A percentile compares a stretch with the other conserved stretches of the same genome.
Evolutionary conservation across 37 sponge, comb jelly and placozoan species (phyloP).

Genomic region (Cladorhizidae sp.): DNA sequence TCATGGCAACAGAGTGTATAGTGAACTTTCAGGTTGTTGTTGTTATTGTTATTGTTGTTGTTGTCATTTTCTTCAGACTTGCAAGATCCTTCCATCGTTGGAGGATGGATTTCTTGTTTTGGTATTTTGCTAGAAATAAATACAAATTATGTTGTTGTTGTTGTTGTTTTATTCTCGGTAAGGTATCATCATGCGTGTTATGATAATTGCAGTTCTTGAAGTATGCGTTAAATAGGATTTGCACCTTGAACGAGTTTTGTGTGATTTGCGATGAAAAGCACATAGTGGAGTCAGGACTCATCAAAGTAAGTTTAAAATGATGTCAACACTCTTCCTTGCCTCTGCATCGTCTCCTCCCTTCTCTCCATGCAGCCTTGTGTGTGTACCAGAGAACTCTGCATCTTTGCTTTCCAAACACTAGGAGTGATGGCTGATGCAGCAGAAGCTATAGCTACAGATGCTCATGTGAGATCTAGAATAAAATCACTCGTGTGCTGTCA

Average conservation of each 20-base stretch:
- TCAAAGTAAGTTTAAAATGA: conserved; percentile 40
- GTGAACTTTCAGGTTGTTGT: too few species aligned
- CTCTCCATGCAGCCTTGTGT: conserved; percentile 68
- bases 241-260: conserved; percentile 83
- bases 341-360: too few species aligned
- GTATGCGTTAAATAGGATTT: conserved; percentile 69
- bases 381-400: conserved; percentile 80
- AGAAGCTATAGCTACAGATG: conserved; percentile 74
- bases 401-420: conserved; percentile 86
- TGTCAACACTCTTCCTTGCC: not conserved
- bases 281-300: conserved; percentile 54
- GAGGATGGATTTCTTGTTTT: conserved; percentile 68
- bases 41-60: too few species aligned
- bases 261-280: conserved; percentile 91
- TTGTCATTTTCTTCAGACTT: conserved; percentile 4
- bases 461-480: conserved; percentile 40
- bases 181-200: not conserved
- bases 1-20: too few species aligned
- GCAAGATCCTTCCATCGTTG: conserved; percentile 46
- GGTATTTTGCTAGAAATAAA: conserved; percentile 26
- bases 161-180: not conserved
- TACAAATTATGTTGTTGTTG: not conserved
- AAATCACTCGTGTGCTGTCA: too few species aligned
- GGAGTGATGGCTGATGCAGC: conserved; percentile 91
- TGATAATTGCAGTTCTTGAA: conserved; percentile 17